Evolutionary conservation across 2,888 invertebrate genomes (phyloP), one percentile per base, ranked within the genome.

Genomic region (Ctena decussata): DNA sequence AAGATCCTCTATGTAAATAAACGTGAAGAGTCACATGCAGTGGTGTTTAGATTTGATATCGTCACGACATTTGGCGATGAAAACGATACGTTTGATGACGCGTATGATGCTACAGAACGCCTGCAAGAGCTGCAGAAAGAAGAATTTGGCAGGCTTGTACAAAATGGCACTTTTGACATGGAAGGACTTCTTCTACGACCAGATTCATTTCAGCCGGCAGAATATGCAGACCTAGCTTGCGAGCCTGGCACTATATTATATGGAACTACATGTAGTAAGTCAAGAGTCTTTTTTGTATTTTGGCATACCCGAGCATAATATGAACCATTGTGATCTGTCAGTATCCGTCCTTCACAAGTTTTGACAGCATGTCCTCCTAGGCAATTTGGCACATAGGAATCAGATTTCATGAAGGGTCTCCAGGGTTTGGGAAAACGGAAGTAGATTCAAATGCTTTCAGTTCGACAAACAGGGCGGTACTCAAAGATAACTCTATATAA

Each of bases 241-340:
- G 60, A 46, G 0, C n/a, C 46, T 24, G 84, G 87, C 8, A 53
- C 73, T 39, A 46, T 71, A 2, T 53, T 80, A 12, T 72, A 74
- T 15, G 35, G 35, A 32, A 12, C 32, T 3, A 71, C 32, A 35
- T 87, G 87, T 71, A 70, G 87, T 87, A 80, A 72, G 73, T 83
- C n/a, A n/a, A n/a, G 18, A 18, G n/a, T n/a, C n/a, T n/a, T n/a
- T n/a, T n/a, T n/a, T n/a, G n/a, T n/a, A n/a, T n/a, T n/a, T n/a
- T n/a, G n/a, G n/a, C n/a, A n/a, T n/a, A n/a, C n/a, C n/a, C n/a
- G n/a, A n/a, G n/a, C n/a, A n/a, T n/a, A n/a, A n/a, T n/a, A n/a
- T n/a, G n/a, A n/a, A n/a, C n/a, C n/a, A n/a, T n/a, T n/a, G n/a
- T n/a, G n/a, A n/a, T n/a, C n/a, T n/a, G n/a, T n/a, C n/a, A n/a